Evolutionary conservation across 2,888 invertebrate genomes (phyloP), one percentile per base, ranked within the genome.

Genomic region (Carpatolechia fugitivella): DNA sequence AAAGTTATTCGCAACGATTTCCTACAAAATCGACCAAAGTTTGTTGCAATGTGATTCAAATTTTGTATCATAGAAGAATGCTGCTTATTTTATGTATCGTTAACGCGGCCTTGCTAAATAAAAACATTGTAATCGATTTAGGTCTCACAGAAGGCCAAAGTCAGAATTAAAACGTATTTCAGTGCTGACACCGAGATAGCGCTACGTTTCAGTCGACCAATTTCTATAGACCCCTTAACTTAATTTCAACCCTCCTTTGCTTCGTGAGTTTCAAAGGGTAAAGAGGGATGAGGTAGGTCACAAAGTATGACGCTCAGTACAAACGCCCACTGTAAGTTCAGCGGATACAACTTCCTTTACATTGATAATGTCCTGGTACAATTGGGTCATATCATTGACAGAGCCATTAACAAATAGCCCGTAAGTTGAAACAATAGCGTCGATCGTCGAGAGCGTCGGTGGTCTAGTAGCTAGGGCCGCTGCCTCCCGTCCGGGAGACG

Each of bases 351-450:
- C 78, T 74, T 82, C 85, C 84, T 82, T 73, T 67, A 59, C 60
- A 59, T 60, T 82, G 82, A 85, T 87, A 85, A 70, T 62, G 62
- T 67, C 78, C 77, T 78, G 67, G 76, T 81, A 69, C 69, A 76
- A 82, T 72, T 83, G 75, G 83, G 85, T 82, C 86, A 81, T 74
- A 74, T 76, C 77, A 73, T 72, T 81, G 81, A 78, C 85, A 82
- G 72, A 81, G 80, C 74, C 78, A 76, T 74, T 79, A 75, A 69
- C 66, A 66, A 44, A 44, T 44, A 24, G 44, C 44, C 29, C 20
- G 44, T 24, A 13, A 20, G 7, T 44, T 70, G 68, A 68, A 72
- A 75, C 74, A 70, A 76, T 77, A n/a, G n/a, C n/a, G n/a, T n/a
- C 63, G 69, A 60, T 59, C 60, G 53, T 29, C 16, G n/a, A 33